phyloP scores from a whole-genome alignment of 2,888 invertebrate genomes.

The Dorcus hopei region DNA sequence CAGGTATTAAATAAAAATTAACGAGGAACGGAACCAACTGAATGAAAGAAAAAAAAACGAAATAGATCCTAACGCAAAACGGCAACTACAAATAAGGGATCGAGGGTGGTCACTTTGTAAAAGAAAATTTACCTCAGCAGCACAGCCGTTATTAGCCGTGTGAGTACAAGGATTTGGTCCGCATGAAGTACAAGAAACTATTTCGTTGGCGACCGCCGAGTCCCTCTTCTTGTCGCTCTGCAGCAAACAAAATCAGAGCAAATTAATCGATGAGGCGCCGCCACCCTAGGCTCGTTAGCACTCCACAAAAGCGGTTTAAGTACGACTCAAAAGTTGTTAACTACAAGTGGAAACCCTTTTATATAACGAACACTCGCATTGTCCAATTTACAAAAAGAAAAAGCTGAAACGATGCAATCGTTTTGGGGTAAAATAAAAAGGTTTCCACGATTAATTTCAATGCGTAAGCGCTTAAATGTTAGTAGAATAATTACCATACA shows the following conservation, averaged over 20 bases:
- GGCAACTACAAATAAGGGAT: no score
- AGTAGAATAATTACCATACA: neutral
- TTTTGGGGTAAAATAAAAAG: neutral
- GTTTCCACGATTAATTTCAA: neutral
- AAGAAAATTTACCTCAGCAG: constrained; percentile 65
- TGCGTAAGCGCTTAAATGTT: constrained; percentile 2
- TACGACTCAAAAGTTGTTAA: neutral
- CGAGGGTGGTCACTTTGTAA: no score
- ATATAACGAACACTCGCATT: neutral
- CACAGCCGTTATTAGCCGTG: constrained; percentile 83
- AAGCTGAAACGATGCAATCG: neutral
- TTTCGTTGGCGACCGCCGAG: constrained; percentile 71
- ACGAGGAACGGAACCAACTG: no score
- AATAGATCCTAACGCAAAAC: no score
- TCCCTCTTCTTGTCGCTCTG: constrained; percentile 86
- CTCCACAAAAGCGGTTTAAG: neutral
- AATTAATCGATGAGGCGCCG: constrained; percentile 4
- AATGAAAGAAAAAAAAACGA: no score
- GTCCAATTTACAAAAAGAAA: neutral
- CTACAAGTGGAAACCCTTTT: neutral
- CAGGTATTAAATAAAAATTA: no score
- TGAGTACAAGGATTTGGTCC: constrained; percentile 81
- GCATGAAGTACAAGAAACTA: constrained; percentile 81
- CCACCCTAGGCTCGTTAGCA: constrained; percentile 8
- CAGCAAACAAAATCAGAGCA: constrained; percentile 21